Evolutionary conservation across 2,888 invertebrate genomes (phyloP).

Genomic region (Calephelis perditalis): DNA sequence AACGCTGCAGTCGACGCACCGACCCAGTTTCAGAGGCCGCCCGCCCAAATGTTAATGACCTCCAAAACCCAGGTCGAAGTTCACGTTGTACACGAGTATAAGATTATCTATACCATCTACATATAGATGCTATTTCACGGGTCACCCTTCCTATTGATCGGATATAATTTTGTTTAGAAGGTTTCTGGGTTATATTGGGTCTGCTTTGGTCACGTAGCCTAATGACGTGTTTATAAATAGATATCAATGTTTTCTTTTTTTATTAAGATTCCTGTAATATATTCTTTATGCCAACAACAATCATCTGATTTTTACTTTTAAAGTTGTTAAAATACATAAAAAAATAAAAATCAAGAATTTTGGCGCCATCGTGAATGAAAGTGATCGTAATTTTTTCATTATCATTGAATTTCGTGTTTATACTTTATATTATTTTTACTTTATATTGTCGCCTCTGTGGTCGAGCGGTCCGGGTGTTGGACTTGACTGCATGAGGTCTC

Average conservation of each 20-base stretch:
- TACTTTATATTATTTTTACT: too few species aligned
- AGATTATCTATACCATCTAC: conserved; percentile 52
- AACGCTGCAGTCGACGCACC: conserved; percentile 64
- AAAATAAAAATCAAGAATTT: too few species aligned
- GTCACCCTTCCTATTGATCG: conserved; percentile 72
- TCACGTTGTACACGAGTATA: conserved; percentile 72
- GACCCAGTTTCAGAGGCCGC: conserved; percentile 60
- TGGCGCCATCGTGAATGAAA: too few species aligned
- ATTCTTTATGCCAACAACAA: neutral
- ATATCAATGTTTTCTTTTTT: conserved; percentile 3
- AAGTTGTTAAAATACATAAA: too few species aligned
- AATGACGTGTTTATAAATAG: conserved; percentile 25
- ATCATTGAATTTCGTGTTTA: too few species aligned
- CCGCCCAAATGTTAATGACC: conserved; percentile 76
- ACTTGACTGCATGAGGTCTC: too few species aligned
- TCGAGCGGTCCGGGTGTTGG: too few species aligned
- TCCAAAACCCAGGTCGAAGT: conserved; percentile 78
- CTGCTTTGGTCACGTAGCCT: conserved; percentile 38
- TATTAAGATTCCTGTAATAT: neutral
- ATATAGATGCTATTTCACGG: conserved; percentile 51
- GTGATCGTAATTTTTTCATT: too few species aligned
- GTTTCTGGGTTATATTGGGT: conserved; percentile 60
- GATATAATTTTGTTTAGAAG: conserved; percentile 45
- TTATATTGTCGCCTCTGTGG: too few species aligned
- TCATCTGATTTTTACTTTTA: too few species aligned